Evolutionary conservation across 2,888 invertebrate genomes (phyloP).

Genomic region (Thecocarcelia acutangulata): DNA sequence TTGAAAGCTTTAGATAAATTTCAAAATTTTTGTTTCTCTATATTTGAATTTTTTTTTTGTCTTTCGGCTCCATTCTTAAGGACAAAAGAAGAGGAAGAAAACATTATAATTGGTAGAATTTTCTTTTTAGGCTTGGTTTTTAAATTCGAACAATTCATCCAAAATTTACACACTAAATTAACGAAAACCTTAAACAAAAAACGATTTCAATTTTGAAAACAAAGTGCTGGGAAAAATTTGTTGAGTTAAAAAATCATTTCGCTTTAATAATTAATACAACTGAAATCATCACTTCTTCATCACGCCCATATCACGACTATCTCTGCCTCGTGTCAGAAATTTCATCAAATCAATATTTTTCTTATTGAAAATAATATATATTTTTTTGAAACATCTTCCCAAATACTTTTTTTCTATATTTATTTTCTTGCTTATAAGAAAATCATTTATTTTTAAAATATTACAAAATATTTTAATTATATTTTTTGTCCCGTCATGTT

Average conservation of each 20-base stretch:
- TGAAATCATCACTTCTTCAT: constrained; percentile 31
- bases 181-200: constrained; percentile 8
- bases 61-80: constrained; percentile 5
- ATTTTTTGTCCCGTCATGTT: constrained; percentile 30
- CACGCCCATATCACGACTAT: background rate
- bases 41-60: constrained; percentile 45
- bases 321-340: background rate
- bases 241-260: constrained; percentile 3
- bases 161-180: background rate
- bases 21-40: background rate
- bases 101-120: constrained; percentile 73
- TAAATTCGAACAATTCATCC: constrained; percentile 79
- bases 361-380: too few species aligned
- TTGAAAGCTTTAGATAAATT: too few species aligned
- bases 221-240: constrained; percentile 30
- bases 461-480: constrained; percentile 4
- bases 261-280: background rate
- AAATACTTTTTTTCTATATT: too few species aligned
- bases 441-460: constrained; percentile 11
- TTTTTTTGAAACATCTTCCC: too few species aligned
- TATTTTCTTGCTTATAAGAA: too few species aligned
- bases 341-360: background rate
- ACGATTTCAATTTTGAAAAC: constrained; percentile 24
- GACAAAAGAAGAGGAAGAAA: too few species aligned
- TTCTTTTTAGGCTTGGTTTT: constrained; percentile 79